These are phyloP conservation scores for Eilema caniola DNA, from an alignment of 2,888 invertebrate genomes.

Conservation along the genomic window DNA sequence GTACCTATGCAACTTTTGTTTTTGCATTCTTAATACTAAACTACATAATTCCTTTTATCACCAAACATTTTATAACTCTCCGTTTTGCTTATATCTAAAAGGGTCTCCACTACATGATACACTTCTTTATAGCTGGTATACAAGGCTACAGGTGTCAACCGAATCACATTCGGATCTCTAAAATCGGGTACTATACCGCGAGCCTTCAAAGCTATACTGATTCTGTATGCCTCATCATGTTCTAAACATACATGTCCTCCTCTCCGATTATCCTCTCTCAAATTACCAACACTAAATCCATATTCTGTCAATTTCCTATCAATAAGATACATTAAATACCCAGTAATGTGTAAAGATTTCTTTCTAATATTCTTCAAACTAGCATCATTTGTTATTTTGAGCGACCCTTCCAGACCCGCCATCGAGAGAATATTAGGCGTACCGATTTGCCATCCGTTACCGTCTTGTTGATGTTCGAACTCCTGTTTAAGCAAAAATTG, in stretches of 20 bases:
- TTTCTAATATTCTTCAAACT: slow-evolving; percentile 69
- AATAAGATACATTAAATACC: slow-evolving; percentile 73
- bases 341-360: slow-evolving; percentile 76
- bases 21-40: slow-evolving; percentile 37
- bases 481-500: slow-evolving; percentile 71
- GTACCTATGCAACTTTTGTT: background rate
- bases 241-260: slow-evolving; percentile 77
- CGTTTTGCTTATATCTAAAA: slow-evolving; percentile 65
- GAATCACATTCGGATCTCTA: slow-evolving; percentile 73
- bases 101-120: slow-evolving; percentile 66
- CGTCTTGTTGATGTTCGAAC: slow-evolving; percentile 74
- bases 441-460: slow-evolving; percentile 76
- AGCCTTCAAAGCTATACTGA: slow-evolving; percentile 68
- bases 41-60: slow-evolving; percentile 61
- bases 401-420: slow-evolving; percentile 73
- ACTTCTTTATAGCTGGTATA: slow-evolving; percentile 76
- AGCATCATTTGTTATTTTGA: slow-evolving; percentile 70
- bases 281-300: slow-evolving; percentile 72
- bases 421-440: slow-evolving; percentile 71
- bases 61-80: slow-evolving; percentile 64
- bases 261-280: slow-evolving; percentile 64
- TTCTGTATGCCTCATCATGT: slow-evolving; percentile 74
- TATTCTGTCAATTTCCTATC: slow-evolving; percentile 63
- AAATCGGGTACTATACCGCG: slow-evolving; percentile 72
- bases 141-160: slow-evolving; percentile 71